Evolutionary conservation across 2,888 invertebrate genomes (phyloP).

Genomic region (Papilio protenor): DNA sequence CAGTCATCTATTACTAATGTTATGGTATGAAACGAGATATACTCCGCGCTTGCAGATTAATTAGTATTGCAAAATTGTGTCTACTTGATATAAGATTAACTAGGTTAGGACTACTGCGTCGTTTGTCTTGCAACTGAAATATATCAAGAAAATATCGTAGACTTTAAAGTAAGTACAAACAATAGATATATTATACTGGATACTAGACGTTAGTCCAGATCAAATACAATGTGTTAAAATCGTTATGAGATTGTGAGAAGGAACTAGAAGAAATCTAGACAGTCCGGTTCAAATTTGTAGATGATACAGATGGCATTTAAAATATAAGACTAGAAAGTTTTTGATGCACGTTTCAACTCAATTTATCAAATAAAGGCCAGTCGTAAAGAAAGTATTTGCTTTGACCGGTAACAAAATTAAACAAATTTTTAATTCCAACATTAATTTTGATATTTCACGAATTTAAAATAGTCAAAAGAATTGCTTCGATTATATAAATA

Average conservation of each 20-base stretch:
- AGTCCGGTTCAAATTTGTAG: not conserved
- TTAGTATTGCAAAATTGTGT: slow-evolving; percentile 1
- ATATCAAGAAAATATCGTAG: not conserved
- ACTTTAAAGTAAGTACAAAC: not conserved
- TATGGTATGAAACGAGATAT: slow-evolving; percentile 18
- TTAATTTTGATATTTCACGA: not conserved
- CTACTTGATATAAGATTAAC: not conserved
- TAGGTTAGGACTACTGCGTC: not conserved
- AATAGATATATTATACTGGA: no score
- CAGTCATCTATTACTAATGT: slow-evolving; percentile 22
- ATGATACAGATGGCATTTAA: not conserved
- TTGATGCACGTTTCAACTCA: slow-evolving; percentile 26
- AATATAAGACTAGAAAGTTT: slow-evolving; percentile 33
- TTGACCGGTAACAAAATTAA: slow-evolving; percentile 28
- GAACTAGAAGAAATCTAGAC: not conserved
- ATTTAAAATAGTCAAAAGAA: not conserved
- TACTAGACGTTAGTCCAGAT: no score
- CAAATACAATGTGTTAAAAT: not conserved
- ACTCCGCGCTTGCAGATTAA: not conserved
- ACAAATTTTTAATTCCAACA: not conserved
- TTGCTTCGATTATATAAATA: not conserved
- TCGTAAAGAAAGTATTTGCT: slow-evolving; percentile 21
- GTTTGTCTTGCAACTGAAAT: not conserved
- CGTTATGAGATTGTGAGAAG: not conserved
- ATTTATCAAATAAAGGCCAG: slow-evolving; percentile 19